Conservation (phyloP, 1,140 invertebrate genomes). For the Diabrotica virgifera region DNA sequence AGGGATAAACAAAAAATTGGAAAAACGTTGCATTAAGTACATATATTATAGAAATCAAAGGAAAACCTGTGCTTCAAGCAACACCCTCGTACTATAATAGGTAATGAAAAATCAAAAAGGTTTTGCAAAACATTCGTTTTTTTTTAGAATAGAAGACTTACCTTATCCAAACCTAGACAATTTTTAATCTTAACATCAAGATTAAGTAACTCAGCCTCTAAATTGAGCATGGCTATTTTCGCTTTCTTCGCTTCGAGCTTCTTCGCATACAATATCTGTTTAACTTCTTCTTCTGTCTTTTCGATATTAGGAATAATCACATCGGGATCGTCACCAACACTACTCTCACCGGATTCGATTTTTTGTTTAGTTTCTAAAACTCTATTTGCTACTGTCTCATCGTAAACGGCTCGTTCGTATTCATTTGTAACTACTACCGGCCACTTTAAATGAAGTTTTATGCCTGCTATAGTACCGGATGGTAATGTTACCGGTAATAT, state of each 20-base stretch:
- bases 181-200: constrained; percentile 40
- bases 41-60: too few relatives aligned
- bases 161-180: constrained; percentile 26
- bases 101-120: too few relatives aligned
- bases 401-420: constrained; percentile 37
- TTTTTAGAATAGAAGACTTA: constrained; percentile 20
- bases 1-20: too few relatives aligned
- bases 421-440: constrained; percentile 33
- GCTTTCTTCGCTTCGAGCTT: constrained; percentile 35
- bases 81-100: too few relatives aligned
- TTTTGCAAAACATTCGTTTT: constrained; percentile 4
- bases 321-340: background rate
- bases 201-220: constrained; percentile 38
- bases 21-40: too few relatives aligned
- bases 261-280: constrained; percentile 48
- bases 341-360: constrained; percentile 44
- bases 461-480: constrained; percentile 27
- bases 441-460: constrained; percentile 35
- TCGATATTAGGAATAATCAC: constrained; percentile 25
- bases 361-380: constrained; percentile 57
- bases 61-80: too few relatives aligned
- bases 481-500: constrained; percentile 33
- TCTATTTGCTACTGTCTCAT: constrained; percentile 27
- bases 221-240: constrained; percentile 32
- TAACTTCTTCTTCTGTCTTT: constrained; percentile 39